These are phyloP conservation scores for Steromphala cineraria DNA, from an alignment of 2,888 invertebrate genomes.

Conservation along the genomic window DNA sequence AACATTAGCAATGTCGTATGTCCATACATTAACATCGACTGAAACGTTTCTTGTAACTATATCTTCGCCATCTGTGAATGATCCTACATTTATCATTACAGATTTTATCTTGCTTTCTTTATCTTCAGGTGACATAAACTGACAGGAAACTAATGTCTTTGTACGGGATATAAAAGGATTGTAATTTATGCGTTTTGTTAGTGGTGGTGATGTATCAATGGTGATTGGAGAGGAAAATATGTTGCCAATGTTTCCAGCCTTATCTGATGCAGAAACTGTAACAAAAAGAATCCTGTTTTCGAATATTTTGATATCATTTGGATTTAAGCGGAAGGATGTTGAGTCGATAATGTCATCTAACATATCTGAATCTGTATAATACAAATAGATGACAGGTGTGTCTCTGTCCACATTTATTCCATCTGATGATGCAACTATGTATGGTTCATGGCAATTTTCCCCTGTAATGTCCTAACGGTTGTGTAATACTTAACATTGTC, in stretches of 20 bases:
- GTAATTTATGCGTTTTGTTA: conserved; percentile 38
- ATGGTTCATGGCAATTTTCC: conserved; percentile 46
- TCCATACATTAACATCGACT: conserved; percentile 21
- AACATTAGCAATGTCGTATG: conserved; percentile 24
- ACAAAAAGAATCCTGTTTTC: neutral
- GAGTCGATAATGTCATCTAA: neutral
- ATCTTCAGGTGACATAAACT: conserved; percentile 43
- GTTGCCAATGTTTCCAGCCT: conserved; percentile 38
- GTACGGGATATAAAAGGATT: conserved; percentile 38
- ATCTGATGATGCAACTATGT: conserved; percentile 55
- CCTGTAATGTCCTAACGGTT: conserved; percentile 54
- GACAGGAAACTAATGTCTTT: conserved; percentile 39
- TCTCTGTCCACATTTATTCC: conserved; percentile 51
- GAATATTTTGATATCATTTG: neutral
- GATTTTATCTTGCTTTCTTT: conserved; percentile 42
- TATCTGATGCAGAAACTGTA: conserved; percentile 29
- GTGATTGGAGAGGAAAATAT: conserved; percentile 39
- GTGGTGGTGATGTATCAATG: conserved; percentile 43
- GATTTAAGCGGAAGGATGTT: neutral
- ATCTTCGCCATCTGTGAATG: conserved; percentile 28
- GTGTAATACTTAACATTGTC: conserved; percentile 52
- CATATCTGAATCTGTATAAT: neutral
- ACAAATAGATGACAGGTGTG: conserved; percentile 31
- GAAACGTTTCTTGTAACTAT: conserved; percentile 25
- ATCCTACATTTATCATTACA: conserved; percentile 33